phyloP scores from a whole-genome alignment of 2,888 invertebrate species.

The Pelosia muscerda region DNA sequence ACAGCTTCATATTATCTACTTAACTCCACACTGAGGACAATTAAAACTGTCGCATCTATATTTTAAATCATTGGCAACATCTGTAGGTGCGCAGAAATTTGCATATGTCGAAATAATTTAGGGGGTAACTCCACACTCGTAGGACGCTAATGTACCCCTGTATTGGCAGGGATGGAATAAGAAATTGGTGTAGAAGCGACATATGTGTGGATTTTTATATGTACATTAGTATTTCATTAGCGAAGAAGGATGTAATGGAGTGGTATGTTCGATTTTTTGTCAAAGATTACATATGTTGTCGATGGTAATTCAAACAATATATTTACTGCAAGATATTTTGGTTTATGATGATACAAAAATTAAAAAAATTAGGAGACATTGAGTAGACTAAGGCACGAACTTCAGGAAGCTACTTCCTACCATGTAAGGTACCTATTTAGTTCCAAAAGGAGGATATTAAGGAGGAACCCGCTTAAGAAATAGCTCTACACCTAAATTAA shows the following conservation, averaged over 20 bases:
- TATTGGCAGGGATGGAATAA: conserved; percentile 69
- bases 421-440: too few relatives aligned
- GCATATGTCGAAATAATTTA: conserved; percentile 87
- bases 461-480: not conserved
- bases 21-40: conserved; percentile 21
- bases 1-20: not conserved
- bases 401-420: too few relatives aligned
- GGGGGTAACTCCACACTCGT: conserved; percentile 78
- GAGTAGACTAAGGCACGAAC: too few relatives aligned
- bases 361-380: too few relatives aligned
- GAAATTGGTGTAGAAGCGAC: conserved; percentile 61
- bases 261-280: conserved; percentile 11
- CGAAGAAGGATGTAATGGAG: conserved; percentile 32
- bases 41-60: conserved; percentile 23
- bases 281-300: not conserved
- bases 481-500: not conserved
- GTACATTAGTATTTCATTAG: conserved; percentile 34
- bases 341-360: too few relatives aligned
- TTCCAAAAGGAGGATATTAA: too few relatives aligned
- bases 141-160: conserved; percentile 74
- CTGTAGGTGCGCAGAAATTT: conserved; percentile 86
- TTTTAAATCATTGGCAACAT: conserved; percentile 39
- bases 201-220: conserved; percentile 50
- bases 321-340: not conserved
- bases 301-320: conserved; percentile 1